phyloP scores from a whole-genome alignment of 2,888 invertebrate genomes.

The Magallana nippona region DNA sequence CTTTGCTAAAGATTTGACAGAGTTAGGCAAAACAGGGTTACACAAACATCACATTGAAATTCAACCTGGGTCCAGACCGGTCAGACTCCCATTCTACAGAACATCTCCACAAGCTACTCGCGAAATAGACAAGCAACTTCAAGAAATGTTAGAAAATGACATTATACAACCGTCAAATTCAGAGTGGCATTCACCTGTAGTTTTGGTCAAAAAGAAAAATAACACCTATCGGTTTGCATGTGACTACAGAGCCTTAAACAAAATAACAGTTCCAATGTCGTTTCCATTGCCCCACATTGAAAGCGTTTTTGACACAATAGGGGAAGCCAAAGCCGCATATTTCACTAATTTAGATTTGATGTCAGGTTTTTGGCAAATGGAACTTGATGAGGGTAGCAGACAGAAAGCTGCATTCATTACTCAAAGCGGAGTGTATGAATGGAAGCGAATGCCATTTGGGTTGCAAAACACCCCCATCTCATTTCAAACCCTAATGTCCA shows the following conservation, averaged over 20 bases:
- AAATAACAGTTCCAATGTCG: constrained; percentile 54
- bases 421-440: constrained; percentile 53
- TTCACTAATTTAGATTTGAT: constrained; percentile 56
- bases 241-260: constrained; percentile 57
- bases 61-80: constrained; percentile 44
- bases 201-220: constrained; percentile 45
- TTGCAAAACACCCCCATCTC: constrained; percentile 55
- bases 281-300: constrained; percentile 57
- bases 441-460: constrained; percentile 52
- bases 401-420: constrained; percentile 61
- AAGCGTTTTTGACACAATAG: constrained; percentile 55
- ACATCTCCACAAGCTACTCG: constrained; percentile 28
- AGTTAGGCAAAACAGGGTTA: constrained; percentile 41
- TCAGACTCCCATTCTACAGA: constrained; percentile 45
- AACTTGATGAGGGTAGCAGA: constrained; percentile 50
- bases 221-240: constrained; percentile 52
- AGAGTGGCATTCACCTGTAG: constrained; percentile 49
- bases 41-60: constrained; percentile 47
- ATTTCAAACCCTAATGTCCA: constrained; percentile 56
- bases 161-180: constrained; percentile 53
- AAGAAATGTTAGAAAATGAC: constrained; percentile 51
- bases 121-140: constrained; percentile 37
- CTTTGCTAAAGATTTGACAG: constrained; percentile 9
- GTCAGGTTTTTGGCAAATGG: constrained; percentile 53
- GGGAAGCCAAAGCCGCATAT: constrained; percentile 51